phyloP scores from a whole-genome alignment of 2,797 vertebrate genomes.

The Sphaeramia orbicularis region DNA sequence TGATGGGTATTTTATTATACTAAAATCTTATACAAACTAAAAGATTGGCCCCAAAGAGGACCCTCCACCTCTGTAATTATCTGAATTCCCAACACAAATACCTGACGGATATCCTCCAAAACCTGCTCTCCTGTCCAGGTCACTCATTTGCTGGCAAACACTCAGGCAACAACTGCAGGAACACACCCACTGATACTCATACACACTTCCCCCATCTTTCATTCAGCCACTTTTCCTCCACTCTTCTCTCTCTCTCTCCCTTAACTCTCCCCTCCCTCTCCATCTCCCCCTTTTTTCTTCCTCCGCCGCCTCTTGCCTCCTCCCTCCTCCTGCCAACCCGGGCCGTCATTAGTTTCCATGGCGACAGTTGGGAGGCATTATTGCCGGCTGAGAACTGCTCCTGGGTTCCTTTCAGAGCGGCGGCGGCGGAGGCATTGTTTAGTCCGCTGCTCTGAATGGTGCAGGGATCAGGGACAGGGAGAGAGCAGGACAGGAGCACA shows the following conservation, averaged over 20 bases:
- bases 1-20: too few species aligned
- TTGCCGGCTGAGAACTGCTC: slow-evolving; percentile 88
- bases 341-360: slow-evolving; percentile 92
- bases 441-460: slow-evolving; percentile 73
- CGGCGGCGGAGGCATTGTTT: slow-evolving; percentile 88
- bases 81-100: slow-evolving; percentile 15
- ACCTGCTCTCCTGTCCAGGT: slow-evolving; percentile 9
- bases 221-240: slow-evolving; percentile 69
- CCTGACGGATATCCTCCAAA: slow-evolving; percentile 19
- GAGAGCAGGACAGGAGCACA: slow-evolving; percentile 67
- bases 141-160: slow-evolving; percentile 43
- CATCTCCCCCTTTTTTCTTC: slow-evolving; percentile 14
- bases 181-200: slow-evolving; percentile 64
- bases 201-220: slow-evolving; percentile 82
- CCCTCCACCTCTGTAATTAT: not conserved
- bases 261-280: slow-evolving; percentile 66
- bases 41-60: too few species aligned
- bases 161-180: slow-evolving; percentile 53
- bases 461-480: slow-evolving; percentile 74
- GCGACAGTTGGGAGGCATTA: slow-evolving; percentile 90
- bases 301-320: slow-evolving; percentile 21
- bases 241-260: slow-evolving; percentile 64
- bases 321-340: slow-evolving; percentile 50
- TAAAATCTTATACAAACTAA: too few species aligned
- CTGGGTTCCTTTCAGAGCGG: slow-evolving; percentile 83